These are phyloP conservation scores for Tautogolabrus adspersus DNA, from an alignment of 2,113 vertebrate species.

Conservation along the genomic window DNA sequence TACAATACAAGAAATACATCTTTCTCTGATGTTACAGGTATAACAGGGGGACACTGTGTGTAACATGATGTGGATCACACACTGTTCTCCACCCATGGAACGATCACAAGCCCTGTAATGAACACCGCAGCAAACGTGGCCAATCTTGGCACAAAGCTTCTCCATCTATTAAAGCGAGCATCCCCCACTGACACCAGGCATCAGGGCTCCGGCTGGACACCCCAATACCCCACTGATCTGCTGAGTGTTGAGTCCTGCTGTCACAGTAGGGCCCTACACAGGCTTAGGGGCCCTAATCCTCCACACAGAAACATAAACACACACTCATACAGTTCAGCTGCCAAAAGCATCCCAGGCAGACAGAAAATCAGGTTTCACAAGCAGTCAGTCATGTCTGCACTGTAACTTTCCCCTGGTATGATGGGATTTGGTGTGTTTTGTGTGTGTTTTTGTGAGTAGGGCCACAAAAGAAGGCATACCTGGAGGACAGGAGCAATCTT, in stretches of 20 bases:
- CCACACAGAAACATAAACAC: constrained; percentile 8
- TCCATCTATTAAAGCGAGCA: constrained; percentile 59
- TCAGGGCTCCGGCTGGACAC: constrained; percentile 42
- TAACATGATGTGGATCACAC: constrained; percentile 61
- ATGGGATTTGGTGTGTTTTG: background rate
- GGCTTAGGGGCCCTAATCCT: constrained; percentile 28
- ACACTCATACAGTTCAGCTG: constrained; percentile 1
- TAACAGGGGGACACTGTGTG: constrained; percentile 13
- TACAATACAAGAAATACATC: constrained; percentile 12
- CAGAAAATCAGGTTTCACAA: constrained; percentile 9
- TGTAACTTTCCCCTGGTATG: background rate
- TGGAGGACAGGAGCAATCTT: constrained; percentile 92
- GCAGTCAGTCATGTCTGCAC: constrained; percentile 8
- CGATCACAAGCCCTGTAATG: constrained; percentile 65
- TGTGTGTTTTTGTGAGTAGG: background rate
- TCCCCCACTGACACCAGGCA: constrained; percentile 33
- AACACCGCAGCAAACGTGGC: constrained; percentile 67
- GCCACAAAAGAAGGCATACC: constrained; percentile 78
- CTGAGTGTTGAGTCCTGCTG: constrained; percentile 40
- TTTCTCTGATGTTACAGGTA: constrained; percentile 33
- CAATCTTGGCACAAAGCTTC: constrained; percentile 57
- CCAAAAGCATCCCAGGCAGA: constrained; percentile 8
- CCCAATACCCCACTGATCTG: constrained; percentile 36
- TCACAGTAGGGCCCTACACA: constrained; percentile 20
- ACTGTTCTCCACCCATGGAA: constrained; percentile 51